Base-by-base conservation (phyloP, 2,797 vertebrate species). In the Spheniscus humboldti region DNA sequence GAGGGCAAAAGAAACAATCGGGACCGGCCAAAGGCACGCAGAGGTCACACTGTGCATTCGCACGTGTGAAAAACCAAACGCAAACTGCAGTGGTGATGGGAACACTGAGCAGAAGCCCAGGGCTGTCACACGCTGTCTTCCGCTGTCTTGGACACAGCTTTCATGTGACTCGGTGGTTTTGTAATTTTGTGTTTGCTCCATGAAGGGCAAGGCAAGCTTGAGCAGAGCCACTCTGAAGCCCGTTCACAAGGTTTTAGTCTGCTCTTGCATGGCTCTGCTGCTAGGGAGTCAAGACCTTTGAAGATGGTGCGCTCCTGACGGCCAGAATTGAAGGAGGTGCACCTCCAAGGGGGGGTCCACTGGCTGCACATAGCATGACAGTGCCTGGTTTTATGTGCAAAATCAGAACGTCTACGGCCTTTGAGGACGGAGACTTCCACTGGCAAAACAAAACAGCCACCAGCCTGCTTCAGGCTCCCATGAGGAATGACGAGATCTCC, bases 11-110 rank as follows among this genome's bases (percentile, higher is more conserved):
- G 18, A 68, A 73, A 68, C 10, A 63, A n/a, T 2, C 0, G 3
- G 13, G 60, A 45, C 12, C 0, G 0, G 12, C 31, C 20, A 18
- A 68, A 43, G 60, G 50, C 56, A 56, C 3, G 2, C 1, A 2
- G 55, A 69, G 45, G 79, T 88, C 75, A 69, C 1, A 0, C 3
- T n/a, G 18, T 3, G 5, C 12, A 2, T 57, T 15, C 18, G 10
- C 13, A 4, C 4, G 3, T 8, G 4, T 22, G 35, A 52, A 39
- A 47, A 88, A 35, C 11, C 14, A 24, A 41, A 80, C 4, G 18
- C 27, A n/a, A 72, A 48, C 28, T 27, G 45, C 45, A 23, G 39
- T 4, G 45, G 22, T 39, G 41, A 9, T 16, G 33, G 17, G 30
- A 75, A 11, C 41, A 11, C 10, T 6, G 22, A 80, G 45, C 63